These are phyloP conservation scores for Burhinus bistriatus DNA, from an alignment of 2,113 vertebrate genomes.

Conservation along the genomic window DNA sequence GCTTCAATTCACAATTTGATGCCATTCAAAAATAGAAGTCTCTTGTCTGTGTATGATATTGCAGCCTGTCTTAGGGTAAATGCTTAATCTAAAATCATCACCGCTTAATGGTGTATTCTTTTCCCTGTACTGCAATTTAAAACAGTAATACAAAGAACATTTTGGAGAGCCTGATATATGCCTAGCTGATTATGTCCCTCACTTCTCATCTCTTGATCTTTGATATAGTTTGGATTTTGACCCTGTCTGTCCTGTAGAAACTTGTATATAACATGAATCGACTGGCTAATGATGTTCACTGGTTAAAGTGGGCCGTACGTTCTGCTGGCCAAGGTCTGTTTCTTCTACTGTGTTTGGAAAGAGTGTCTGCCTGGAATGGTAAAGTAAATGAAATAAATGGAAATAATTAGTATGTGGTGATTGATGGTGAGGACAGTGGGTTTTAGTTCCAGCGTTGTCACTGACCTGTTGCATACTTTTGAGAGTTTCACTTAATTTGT, in stretches of 20 bases:
- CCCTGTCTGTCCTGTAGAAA: neutral
- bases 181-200: neutral
- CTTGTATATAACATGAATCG: neutral
- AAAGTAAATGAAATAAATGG: neutral
- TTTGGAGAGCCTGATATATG: neutral
- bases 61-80: constrained; percentile 14
- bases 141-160: constrained; percentile 28
- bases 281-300: neutral
- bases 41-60: constrained; percentile 11
- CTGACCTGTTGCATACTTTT: neutral
- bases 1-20: constrained; percentile 43
- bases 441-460: neutral
- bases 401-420: neutral
- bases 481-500: neutral
- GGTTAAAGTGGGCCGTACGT: neutral
- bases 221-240: constrained; percentile 27
- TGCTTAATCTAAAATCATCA: constrained; percentile 32
- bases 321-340: neutral
- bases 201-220: neutral
- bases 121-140: neutral
- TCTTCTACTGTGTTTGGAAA: neutral
- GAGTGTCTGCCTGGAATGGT: neutral
- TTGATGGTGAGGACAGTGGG: neutral
- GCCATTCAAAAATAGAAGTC: constrained; percentile 29
- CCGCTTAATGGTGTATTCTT: neutral